Conservation (phyloP, 2,113 vertebrate species). For the Echinops telfairi region DNA sequence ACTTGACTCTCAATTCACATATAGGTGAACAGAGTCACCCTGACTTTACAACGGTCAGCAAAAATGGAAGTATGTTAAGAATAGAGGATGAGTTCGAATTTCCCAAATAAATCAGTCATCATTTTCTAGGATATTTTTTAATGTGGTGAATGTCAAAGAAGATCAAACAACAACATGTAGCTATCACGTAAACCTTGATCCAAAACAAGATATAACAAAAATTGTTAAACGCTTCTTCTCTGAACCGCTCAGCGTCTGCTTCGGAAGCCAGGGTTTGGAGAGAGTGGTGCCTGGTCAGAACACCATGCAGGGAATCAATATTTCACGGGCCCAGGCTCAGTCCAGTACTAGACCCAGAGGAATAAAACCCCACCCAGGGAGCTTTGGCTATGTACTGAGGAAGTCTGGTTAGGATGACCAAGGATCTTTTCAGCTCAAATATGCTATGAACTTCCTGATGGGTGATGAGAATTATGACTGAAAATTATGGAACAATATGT, state of each 20-base stretch:
- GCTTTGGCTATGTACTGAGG: neutral
- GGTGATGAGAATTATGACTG: neutral
- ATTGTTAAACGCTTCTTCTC: constrained; percentile 21
- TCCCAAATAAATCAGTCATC: constrained; percentile 16
- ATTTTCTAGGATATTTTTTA: constrained; percentile 47
- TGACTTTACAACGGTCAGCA: neutral
- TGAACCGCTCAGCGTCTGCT: neutral
- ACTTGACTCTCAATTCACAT: neutral
- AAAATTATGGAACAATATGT: constrained; percentile 5
- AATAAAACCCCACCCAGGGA: neutral
- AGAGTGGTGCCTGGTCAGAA: neutral
- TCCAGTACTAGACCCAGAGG: neutral
- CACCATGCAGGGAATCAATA: neutral
- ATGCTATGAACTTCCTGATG: constrained; percentile 5
- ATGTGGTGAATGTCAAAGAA: neutral
- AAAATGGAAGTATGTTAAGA: constrained; percentile 35
- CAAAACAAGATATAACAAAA: constrained; percentile 53
- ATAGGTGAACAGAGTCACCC: neutral
- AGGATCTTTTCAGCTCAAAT: constrained; percentile 20
- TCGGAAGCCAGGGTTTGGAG: neutral
- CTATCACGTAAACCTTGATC: neutral
- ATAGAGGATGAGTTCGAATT: constrained; percentile 6
- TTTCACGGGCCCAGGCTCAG: neutral
- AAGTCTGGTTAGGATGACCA: neutral
- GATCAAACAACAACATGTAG: neutral